phyloP scores from a whole-genome alignment of 2,113 vertebrate species.

The Ariopsis seemanni region DNA sequence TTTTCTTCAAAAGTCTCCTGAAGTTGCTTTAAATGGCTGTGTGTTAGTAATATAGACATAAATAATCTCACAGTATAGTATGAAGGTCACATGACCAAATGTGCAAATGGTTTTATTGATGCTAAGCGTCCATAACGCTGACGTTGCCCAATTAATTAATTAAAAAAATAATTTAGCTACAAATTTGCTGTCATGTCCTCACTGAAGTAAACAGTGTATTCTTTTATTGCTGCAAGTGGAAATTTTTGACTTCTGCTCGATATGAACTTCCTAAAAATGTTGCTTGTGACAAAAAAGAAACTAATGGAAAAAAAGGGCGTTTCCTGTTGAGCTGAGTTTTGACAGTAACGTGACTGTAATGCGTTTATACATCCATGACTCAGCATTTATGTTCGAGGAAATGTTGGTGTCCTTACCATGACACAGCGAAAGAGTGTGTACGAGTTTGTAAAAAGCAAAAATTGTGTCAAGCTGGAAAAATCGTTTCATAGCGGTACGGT shows the following conservation, averaged over 20 bases:
- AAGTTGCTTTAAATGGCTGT: neutral
- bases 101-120: neutral
- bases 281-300: slow-evolving; percentile 6
- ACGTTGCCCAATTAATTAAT: neutral
- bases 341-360: slow-evolving; percentile 29
- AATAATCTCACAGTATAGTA: neutral
- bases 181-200: neutral
- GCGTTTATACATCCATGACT: neutral
- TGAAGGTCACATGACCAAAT: neutral
- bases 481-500: neutral
- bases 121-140: neutral
- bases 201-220: neutral
- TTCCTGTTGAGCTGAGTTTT: slow-evolving; percentile 36
- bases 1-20: neutral
- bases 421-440: slow-evolving; percentile 26
- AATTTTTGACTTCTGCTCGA: neutral
- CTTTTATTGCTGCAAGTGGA: neutral
- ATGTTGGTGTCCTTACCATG: slow-evolving; percentile 10
- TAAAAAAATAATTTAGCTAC: neutral
- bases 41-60: neutral
- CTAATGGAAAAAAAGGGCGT: neutral
- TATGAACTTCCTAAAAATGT: slow-evolving; percentile 30
- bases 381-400: slow-evolving; percentile 27
- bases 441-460: neutral
- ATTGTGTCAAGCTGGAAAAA: neutral